Evolutionary conservation across 53 echinoderm and acorn worm genomes (phyloP).

Genomic region (Arbacia lixula): DNA sequence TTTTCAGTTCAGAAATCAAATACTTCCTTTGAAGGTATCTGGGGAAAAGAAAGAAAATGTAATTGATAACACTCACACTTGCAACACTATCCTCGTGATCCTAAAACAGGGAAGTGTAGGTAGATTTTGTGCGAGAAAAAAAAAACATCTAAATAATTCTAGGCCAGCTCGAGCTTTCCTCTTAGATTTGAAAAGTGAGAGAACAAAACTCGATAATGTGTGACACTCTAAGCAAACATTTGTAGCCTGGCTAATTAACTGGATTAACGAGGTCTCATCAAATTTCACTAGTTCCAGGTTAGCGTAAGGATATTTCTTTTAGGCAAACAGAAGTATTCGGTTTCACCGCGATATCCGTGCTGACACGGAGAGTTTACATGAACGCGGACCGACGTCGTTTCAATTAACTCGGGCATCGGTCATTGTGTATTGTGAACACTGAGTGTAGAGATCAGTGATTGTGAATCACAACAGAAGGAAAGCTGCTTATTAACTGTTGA

Average conservation of each 20-base stretch:
- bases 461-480: too few relatives aligned
- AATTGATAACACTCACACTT: neutral
- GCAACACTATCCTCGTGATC: too few relatives aligned
- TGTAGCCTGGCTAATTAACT: slow-evolving; percentile 24
- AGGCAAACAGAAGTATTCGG: neutral
- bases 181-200: neutral
- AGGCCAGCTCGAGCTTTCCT: neutral
- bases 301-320: neutral
- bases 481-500: too few relatives aligned
- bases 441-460: too few relatives aligned
- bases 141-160: too few relatives aligned
- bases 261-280: slow-evolving; percentile 15
- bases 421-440: too few relatives aligned
- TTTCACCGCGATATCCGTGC: too few relatives aligned
- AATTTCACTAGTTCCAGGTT: neutral
- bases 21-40: neutral
- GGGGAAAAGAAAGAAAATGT: neutral
- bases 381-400: too few relatives aligned
- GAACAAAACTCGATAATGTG: neutral
- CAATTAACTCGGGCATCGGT: too few relatives aligned
- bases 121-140: too few relatives aligned
- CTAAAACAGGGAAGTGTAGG: neutral
- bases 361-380: too few relatives aligned
- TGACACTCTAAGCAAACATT: slow-evolving; percentile 20
- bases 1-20: neutral